Evolutionary conservation across 2,113 vertebrate species (phyloP).

Genomic region (Ondatra zibethicus): DNA sequence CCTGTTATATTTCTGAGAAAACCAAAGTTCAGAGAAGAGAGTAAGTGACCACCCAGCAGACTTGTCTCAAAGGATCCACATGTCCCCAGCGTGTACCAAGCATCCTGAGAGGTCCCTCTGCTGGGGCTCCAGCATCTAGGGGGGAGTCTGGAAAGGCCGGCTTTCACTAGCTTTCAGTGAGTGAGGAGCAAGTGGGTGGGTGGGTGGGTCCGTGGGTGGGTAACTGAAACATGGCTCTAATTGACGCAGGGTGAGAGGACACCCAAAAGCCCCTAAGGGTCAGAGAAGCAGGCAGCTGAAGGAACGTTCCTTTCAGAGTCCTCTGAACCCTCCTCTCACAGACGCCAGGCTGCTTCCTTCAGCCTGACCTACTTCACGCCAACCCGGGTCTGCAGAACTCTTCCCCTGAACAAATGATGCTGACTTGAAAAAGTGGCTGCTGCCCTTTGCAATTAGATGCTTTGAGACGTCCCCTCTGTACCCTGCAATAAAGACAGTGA

Average conservation of each 20-base stretch:
- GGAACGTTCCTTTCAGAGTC: neutral
- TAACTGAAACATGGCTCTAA: neutral
- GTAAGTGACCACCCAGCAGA: neutral
- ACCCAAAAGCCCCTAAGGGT: neutral
- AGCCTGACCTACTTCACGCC: neutral
- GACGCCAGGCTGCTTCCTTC: neutral
- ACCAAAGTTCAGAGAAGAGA: neutral
- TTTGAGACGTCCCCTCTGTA: conserved; percentile 32
- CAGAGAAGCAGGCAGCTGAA: neutral
- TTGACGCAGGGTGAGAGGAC: neutral
- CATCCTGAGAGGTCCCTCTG: neutral
- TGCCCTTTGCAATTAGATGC: conserved; percentile 55
- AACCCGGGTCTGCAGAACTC: neutral
- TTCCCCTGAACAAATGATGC: neutral
- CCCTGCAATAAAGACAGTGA: conserved; percentile 33
- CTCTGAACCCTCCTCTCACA: fast-evolving
- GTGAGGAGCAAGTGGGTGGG: neutral
- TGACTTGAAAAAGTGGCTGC: conserved; percentile 47
- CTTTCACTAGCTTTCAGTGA: neutral
- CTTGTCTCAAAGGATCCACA: neutral
- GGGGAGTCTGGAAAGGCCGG: neutral
- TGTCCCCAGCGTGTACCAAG: neutral
- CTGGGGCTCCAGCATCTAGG: neutral
- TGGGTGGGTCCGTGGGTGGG: neutral
- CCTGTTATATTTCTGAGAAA: neutral